Conservation (phyloP, 2,888 invertebrate species). For the Rhaphigaster nebulosa region DNA sequence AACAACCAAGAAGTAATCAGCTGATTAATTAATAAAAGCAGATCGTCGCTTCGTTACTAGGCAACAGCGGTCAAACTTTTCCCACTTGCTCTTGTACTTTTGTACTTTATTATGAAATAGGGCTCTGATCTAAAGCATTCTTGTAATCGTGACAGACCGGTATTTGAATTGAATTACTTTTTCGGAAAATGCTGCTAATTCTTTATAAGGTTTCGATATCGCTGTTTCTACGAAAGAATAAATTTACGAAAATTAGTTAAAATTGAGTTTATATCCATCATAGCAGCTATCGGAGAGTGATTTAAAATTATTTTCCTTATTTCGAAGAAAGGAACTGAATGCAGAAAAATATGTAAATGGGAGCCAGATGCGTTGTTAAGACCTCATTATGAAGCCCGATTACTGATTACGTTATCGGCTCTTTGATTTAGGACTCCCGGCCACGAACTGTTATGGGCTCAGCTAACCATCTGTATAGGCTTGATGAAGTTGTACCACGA, state of each 20-base stretch:
- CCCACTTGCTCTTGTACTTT: too few relatives aligned
- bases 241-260: not conserved
- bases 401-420: conserved; percentile 14
- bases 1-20: too few relatives aligned
- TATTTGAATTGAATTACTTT: not conserved
- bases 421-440: not conserved
- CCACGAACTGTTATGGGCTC: not conserved
- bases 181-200: not conserved
- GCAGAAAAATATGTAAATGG: not conserved
- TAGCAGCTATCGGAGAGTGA: not conserved
- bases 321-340: not conserved
- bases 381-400: not conserved
- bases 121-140: not conserved
- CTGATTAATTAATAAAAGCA: too few relatives aligned
- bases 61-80: too few relatives aligned
- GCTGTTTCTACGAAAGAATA: not conserved
- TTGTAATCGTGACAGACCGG: not conserved
- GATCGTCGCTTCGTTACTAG: too few relatives aligned
- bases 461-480: not conserved
- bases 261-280: not conserved
- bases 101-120: too few relatives aligned
- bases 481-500: too few relatives aligned
- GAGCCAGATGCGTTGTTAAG: not conserved
- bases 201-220: not conserved
- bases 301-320: not conserved